Base-by-base conservation (phyloP, 2,888 invertebrate genomes). In the Epistrophe grossulariae region DNA sequence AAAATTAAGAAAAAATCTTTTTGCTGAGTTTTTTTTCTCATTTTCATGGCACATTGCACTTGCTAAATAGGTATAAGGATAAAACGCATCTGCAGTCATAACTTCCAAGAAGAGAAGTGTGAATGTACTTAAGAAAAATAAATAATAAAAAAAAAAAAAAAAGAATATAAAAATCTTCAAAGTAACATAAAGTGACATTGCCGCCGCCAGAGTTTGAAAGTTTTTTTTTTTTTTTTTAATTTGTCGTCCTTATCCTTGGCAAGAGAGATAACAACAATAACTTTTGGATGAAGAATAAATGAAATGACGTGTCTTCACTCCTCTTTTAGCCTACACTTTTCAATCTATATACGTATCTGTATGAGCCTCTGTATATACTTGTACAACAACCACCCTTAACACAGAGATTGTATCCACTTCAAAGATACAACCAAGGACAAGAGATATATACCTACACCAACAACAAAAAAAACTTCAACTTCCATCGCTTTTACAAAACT, bases 11-110 rank as follows among this genome's bases (percentile, higher is more conserved):
- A 83, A 87, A 35, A 85, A 35, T 35, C 11, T 19, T 8, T 19
- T 35, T 45, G 17, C n/a, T 24, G 31, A 55, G 57, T 28, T 31
- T 19, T 17, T 10, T 35, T 43, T 40, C 19, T 28, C 24, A 19
- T 35, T 35, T 50, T 50, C 43, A 31, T 60, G 72, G 3, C n/a
- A 24, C 24, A 50, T 64, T 70, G 59, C 79, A 68, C 73, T 62
- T 55, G 62, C 74, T 79, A 71, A 76, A 76, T 70, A 76, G 74
- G 74, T 28, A 79, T 71, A 24, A 24, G 24, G 24, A 24, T 24
- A 38, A 64, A 87, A 79, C 87, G 79, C 87, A 83, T 87, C 83
- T 87, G 87, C 87, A 87, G 76, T 83, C 83, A 83, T 87, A 87
- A 83, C 60, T 79, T 15, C 17, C 13, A 11, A 48, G 35, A 4